Evolutionary conservation across 2,888 invertebrate genomes (phyloP).

Genomic region (Metellina segmentata): DNA sequence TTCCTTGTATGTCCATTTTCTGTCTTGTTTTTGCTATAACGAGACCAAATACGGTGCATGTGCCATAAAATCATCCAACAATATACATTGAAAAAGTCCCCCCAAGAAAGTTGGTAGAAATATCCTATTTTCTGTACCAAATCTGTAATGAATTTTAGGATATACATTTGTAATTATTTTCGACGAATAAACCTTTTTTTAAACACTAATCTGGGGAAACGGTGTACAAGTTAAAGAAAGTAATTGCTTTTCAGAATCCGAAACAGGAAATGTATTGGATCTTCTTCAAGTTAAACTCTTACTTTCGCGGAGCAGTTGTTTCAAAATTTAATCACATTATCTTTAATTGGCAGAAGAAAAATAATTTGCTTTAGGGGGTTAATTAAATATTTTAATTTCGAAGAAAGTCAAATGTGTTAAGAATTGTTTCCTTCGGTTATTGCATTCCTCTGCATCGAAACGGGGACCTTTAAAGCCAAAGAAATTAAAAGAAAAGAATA

Average conservation of each 20-base stretch:
- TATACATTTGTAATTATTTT: too few relatives aligned
- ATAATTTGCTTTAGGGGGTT: neutral
- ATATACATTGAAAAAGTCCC: too few relatives aligned
- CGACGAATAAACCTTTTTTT: too few relatives aligned
- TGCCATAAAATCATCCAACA: too few relatives aligned
- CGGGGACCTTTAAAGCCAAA: neutral
- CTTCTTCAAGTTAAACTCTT: neutral
- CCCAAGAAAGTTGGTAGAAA: too few relatives aligned
- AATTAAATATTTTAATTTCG: neutral
- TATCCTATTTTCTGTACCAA: too few relatives aligned
- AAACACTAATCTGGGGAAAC: too few relatives aligned
- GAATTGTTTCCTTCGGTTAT: neutral
- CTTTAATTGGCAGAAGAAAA: constrained; percentile 1
- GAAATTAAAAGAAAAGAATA: neutral
- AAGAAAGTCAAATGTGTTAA: constrained; percentile 1
- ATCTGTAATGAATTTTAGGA: too few relatives aligned
- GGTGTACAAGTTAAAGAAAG: neutral
- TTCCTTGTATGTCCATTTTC: too few relatives aligned
- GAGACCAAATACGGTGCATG: too few relatives aligned
- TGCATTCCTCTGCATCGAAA: neutral
- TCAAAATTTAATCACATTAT: constrained; percentile 1
- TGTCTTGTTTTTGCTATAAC: too few relatives aligned
- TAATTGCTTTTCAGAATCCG: neutral
- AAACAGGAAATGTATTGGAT: neutral
- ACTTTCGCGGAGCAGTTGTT: neutral